A percentile compares a stretch with the other conserved stretches of the same genome.
Conservation (phyloP, 2,113 vertebrate genomes). For the Sylvicapra grimmia region DNA sequence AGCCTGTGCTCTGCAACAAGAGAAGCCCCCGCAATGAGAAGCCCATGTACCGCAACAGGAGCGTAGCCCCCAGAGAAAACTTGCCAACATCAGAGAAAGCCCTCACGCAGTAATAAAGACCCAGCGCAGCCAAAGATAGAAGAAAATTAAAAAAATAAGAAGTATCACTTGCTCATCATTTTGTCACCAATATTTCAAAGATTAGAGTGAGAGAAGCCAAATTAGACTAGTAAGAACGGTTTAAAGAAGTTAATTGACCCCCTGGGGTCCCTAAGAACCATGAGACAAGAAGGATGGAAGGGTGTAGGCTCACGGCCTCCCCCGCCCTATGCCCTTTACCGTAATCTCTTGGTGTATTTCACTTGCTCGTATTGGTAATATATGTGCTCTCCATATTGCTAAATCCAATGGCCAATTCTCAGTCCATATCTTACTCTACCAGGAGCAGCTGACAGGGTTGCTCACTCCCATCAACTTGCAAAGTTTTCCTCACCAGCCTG, state of each 20-base stretch:
- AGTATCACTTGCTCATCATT: not conserved
- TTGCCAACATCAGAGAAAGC: not conserved
- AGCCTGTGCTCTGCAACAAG: not conserved
- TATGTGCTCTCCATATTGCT: not conserved
- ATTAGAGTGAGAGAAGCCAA: not conserved
- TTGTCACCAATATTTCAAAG: not conserved
- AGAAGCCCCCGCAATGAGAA: not conserved
- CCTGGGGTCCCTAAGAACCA: not conserved
- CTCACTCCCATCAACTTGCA: not conserved
- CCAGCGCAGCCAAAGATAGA: not conserved
- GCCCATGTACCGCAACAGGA: not conserved
- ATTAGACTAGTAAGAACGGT: not conserved
- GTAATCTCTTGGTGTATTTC: not conserved
- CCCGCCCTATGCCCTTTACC: not conserved
- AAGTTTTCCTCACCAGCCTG: not conserved
- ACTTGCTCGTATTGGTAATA: not conserved
- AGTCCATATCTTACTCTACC: not conserved
- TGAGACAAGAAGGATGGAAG: not conserved
- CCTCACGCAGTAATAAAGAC: not conserved
- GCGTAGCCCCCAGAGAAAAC: not conserved
- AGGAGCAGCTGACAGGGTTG: not conserved
- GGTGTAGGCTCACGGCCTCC: too few relatives aligned
- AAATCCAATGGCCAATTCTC: not conserved
- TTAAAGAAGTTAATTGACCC: not conserved
- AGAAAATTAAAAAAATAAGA: not conserved